Base-by-base conservation (phyloP, 1,140 invertebrate genomes). In the Riptortus pedestris region DNA sequence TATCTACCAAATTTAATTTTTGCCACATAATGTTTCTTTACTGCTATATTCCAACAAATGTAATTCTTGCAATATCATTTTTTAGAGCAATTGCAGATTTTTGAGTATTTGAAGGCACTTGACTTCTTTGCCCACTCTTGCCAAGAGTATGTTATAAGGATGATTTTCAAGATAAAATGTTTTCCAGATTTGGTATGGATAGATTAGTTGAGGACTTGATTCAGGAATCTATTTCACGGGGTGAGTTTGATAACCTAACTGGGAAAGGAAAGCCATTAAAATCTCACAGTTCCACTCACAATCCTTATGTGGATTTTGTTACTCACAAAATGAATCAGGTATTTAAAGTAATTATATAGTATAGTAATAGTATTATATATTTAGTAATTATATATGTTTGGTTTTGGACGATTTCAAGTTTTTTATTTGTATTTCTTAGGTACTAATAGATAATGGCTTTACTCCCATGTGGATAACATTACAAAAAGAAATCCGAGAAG, bases 321-420 rank as follows among this genome's bases (percentile, higher is more conserved):
- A 93, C 90, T 0, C 87, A 93, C 72, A 93, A 93, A 75, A 73
- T 93, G 3, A 93, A 93, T 79, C 85, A 92, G 79, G 84, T 86
- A 75, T n/a, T n/a, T n/a, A n/a, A n/a, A 68, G 65, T 65, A 66
- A 11, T 7, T 59, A 55, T 57, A 2, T 43, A n/a, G n/a, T n/a
- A n/a, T 51, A 27, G 4, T 38, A 66, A 48, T 22, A 11, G 9
- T 14, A 20, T 24, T 55, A 9, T 55, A 38, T 64, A 29, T 9
- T 31, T 5, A 62, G 16, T 52, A 11, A 12, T 7, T 52, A 11
- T 24, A 11, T 24, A n/a, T n/a, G n/a, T n/a, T n/a, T n/a, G n/a
- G n/a, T n/a, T n/a, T n/a, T n/a, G n/a, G n/a, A n/a, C n/a, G n/a
- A n/a, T n/a, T n/a, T n/a, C 20, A 38, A 7, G 31, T 55, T 24